Base-by-base conservation (phyloP, 2,113 vertebrate genomes). In the Oreochromis tanganicae region DNA sequence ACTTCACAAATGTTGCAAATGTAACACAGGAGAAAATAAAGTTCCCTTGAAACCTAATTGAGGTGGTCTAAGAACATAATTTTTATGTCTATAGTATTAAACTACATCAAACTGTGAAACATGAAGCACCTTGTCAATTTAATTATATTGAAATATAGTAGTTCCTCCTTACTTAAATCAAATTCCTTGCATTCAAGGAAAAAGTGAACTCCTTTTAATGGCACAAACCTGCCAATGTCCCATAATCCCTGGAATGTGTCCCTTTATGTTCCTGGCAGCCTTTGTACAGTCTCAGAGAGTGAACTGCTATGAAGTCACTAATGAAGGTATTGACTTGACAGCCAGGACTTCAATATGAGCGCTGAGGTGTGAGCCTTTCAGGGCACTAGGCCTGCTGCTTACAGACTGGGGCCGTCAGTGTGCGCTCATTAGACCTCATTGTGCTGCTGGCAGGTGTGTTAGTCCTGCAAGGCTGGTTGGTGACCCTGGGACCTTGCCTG, bases 201-300 rank as follows among this genome's bases (percentile, higher is more conserved):
- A 89, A 52, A 87, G 48, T 61, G 8, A 82, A 63, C 80, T 46
- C 83, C 83, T 88, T 83, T 88, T 90, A 91, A 94, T 86, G 84
- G 56, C 81, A 57, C 81, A 85, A 91, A 93, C 85, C 83, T 85
- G 84, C 80, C 68, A 36, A 78, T 19, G 50, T 75, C 84, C 46
- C 38, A 85, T 94, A 94, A 95, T 95, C 92, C 94, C 89, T 88
- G 95, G 94, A 96, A 96, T 95, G 95, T 95, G 93, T 95, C 93
- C 87, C 92, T 95, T 91, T 91, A 85, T 87, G 87, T 91, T 94
- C 80, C 82, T 75, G 86, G 81, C 84, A 87, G 86, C 88, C 80
- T 89, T 94, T 93, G 92, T 91, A 86, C 82, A 7, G 82, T 81
- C 52, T 80, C 84, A 83, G 56, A 86, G 80, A 91, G 85, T 73